Conservation (phyloP, 2,888 invertebrate species). For the Hydrotaea diabolus region DNA sequence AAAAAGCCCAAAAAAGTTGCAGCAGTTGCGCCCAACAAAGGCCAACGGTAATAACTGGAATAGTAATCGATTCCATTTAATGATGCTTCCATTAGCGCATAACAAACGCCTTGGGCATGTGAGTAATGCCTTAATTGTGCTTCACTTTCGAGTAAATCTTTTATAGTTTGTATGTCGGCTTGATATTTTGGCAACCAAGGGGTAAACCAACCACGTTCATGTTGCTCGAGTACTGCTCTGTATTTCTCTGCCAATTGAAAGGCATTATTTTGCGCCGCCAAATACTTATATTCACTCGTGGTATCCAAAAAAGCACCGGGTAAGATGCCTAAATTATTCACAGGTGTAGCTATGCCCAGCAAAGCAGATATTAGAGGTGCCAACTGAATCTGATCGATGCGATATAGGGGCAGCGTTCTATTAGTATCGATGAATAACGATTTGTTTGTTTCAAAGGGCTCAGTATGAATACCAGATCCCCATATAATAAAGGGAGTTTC, state of each 20-base stretch:
- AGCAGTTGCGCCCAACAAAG: conserved; percentile 85
- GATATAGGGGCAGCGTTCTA: conserved; percentile 80
- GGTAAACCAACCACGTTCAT: conserved; percentile 74
- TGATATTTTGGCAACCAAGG: conserved; percentile 70
- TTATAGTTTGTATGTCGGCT: conserved; percentile 64
- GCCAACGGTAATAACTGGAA: conserved; percentile 91
- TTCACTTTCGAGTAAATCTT: conserved; percentile 43
- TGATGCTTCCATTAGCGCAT: conserved; percentile 84
- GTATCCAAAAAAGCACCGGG: conserved; percentile 74
- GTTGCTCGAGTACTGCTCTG: conserved; percentile 71
- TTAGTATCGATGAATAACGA: too few species aligned
- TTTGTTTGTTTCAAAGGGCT: conserved; percentile 24
- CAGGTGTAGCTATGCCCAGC: conserved; percentile 92
- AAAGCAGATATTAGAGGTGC: conserved; percentile 93
- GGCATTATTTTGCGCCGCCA: conserved; percentile 88
- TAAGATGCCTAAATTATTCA: conserved; percentile 85
- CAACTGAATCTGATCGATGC: conserved; percentile 95
- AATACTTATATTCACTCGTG: conserved; percentile 80
- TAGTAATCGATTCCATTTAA: conserved; percentile 90
- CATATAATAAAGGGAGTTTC: conserved; percentile 95
- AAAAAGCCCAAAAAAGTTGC: conserved; percentile 89
- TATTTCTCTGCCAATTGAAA: conserved; percentile 88
- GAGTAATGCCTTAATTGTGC: conserved; percentile 46
- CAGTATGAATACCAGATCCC: conserved; percentile 91
- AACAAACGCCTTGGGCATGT: conserved; percentile 80